Conservation (phyloP, 2,888 invertebrate genomes). For the Emmelina monodactyla region DNA sequence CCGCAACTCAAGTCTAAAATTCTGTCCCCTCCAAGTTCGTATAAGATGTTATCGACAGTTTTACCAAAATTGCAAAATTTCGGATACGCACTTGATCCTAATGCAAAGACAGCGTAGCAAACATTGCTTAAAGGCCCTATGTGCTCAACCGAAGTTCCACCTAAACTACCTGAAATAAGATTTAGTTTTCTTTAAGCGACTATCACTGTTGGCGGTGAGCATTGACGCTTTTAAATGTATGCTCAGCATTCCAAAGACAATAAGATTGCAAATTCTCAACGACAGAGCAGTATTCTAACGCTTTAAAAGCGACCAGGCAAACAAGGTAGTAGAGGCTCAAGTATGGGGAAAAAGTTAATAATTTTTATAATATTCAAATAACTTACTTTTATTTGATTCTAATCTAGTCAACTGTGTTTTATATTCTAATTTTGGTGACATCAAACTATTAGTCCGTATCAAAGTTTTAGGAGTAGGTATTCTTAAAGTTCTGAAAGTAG, state of each 20-base stretch:
- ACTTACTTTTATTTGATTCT: slow-evolving; percentile 54
- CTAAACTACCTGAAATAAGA: slow-evolving; percentile 68
- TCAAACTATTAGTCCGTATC: slow-evolving; percentile 83
- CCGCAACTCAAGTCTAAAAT: slow-evolving; percentile 82
- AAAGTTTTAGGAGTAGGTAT: slow-evolving; percentile 85
- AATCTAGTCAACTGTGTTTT: slow-evolving; percentile 71
- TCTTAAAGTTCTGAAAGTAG: slow-evolving; percentile 58
- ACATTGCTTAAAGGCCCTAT: slow-evolving; percentile 91
- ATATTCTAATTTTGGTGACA: slow-evolving; percentile 43
- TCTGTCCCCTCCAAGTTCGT: slow-evolving; percentile 88
- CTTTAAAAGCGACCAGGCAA: too few relatives aligned
- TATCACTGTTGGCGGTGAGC: too few relatives aligned
- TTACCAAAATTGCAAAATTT: slow-evolving; percentile 95
- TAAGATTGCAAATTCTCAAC: neutral
- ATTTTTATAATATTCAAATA: too few relatives aligned
- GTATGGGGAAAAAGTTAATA: too few relatives aligned
- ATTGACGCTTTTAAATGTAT: too few relatives aligned
- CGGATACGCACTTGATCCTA: slow-evolving; percentile 96
- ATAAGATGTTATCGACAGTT: slow-evolving; percentile 87
- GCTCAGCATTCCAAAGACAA: too few relatives aligned
- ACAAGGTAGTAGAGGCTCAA: too few relatives aligned
- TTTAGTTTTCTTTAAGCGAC: too few relatives aligned
- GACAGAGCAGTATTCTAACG: too few relatives aligned
- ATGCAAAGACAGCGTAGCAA: slow-evolving; percentile 90
- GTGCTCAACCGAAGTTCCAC: slow-evolving; percentile 78